Conservation (phyloP, 2,113 vertebrate genomes). For the Zosterops hypoxanthus region DNA sequence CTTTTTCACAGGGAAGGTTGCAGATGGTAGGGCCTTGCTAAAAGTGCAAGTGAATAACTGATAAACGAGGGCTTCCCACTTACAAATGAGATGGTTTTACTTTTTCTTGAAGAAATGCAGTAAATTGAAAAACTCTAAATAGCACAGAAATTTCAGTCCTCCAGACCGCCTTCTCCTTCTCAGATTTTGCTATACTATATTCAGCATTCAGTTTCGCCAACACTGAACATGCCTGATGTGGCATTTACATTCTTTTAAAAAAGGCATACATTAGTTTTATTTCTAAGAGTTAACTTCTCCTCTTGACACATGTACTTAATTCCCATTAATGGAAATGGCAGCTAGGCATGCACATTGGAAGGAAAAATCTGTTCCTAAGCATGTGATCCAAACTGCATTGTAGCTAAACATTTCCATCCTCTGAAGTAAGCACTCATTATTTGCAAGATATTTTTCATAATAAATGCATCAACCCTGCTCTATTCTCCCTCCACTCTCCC, state of each 20-base stretch:
- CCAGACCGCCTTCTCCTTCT: conserved; percentile 54
- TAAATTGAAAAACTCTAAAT: conserved; percentile 61
- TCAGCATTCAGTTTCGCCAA: conserved; percentile 61
- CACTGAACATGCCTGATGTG: conserved; percentile 54
- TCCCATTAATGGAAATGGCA: conserved; percentile 72
- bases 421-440: conserved; percentile 41
- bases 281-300: conserved; percentile 67
- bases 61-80: conserved; percentile 51
- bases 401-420: conserved; percentile 66
- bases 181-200: conserved; percentile 56
- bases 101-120: conserved; percentile 56
- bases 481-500: neutral
- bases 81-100: conserved; percentile 50
- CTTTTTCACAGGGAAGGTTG: neutral
- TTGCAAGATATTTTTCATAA: conserved; percentile 38
- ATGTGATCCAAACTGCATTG: conserved; percentile 61
- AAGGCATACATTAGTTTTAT: conserved; percentile 57
- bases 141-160: conserved; percentile 62
- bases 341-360: conserved; percentile 56
- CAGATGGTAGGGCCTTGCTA: conserved; percentile 32
- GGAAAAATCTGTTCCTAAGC: conserved; percentile 64
- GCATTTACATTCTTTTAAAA: conserved; percentile 65
- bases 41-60: conserved; percentile 48
- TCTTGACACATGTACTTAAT: conserved; percentile 71
- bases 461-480: neutral